Evolutionary conservation across 1,140 invertebrate genomes (phyloP).

Genomic region (Drepana arcuata): DNA sequence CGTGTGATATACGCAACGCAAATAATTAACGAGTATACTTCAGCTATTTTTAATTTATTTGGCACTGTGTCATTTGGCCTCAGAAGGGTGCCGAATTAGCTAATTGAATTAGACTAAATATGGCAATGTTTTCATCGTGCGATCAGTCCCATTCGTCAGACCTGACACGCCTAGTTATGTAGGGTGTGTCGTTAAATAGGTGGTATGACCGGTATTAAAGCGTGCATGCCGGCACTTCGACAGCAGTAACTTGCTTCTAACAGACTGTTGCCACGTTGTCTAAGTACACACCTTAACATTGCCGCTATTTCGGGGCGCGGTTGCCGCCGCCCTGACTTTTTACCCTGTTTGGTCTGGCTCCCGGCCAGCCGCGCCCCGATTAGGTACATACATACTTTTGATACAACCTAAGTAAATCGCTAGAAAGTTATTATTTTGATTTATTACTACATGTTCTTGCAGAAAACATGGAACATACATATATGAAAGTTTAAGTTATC

Average conservation of each 20-base stretch:
- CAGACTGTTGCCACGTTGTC: slow-evolving; percentile 5
- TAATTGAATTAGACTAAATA: slow-evolving; percentile 7
- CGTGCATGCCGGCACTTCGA: slow-evolving; percentile 9
- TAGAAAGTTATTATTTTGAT: slow-evolving; percentile 18
- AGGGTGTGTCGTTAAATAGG: slow-evolving; percentile 17
- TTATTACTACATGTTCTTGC: too few relatives aligned
- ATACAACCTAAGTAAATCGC: slow-evolving; percentile 10
- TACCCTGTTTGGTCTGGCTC: slow-evolving; percentile 64
- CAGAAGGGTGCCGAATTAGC: too few relatives aligned
- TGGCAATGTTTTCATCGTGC: slow-evolving; percentile 3
- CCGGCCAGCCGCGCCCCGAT: slow-evolving; percentile 53
- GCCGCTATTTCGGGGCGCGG: slow-evolving; percentile 62
- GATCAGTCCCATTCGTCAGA: too few relatives aligned
- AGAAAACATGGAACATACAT: too few relatives aligned
- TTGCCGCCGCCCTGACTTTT: slow-evolving; percentile 60
- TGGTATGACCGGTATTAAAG: too few relatives aligned
- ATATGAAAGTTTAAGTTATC: too few relatives aligned
- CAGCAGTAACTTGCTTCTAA: not conserved
- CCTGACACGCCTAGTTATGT: too few relatives aligned
- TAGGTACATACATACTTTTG: too few relatives aligned
- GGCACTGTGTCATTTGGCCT: too few relatives aligned
- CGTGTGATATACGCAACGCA: too few relatives aligned
- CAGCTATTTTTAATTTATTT: too few relatives aligned
- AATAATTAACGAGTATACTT: too few relatives aligned
- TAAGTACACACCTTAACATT: slow-evolving; percentile 60